Percentiles rank a stretch among this genome's conserved stretches.
Conservation (phyloP, 2,888 invertebrate species). For the Mallateleia sp. region DNA sequence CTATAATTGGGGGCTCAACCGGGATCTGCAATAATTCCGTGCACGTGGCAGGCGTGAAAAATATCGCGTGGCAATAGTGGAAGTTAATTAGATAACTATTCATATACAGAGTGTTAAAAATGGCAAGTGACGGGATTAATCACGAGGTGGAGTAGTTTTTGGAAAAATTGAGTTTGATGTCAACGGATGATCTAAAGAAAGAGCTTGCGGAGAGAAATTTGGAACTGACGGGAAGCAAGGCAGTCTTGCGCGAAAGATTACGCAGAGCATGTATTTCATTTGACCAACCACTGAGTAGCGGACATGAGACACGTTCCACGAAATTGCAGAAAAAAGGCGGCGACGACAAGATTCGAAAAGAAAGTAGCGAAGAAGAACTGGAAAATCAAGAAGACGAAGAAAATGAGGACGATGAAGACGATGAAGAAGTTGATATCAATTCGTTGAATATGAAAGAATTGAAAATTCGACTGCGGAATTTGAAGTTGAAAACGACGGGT, state of each 20-base stretch:
- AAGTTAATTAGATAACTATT: no score
- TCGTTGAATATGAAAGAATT: neutral
- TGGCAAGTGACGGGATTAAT: neutral
- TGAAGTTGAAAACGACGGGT: conserved; percentile 30
- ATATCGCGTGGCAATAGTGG: neutral
- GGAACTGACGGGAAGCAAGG: neutral
- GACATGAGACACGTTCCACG: neutral
- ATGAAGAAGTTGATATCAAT: conserved; percentile 11
- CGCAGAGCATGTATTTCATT: neutral
- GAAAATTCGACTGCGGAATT: neutral
- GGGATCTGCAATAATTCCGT: neutral
- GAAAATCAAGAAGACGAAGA: no score
- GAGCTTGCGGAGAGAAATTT: conserved; percentile 1
- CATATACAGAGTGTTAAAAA: neutral
- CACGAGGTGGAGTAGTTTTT: neutral
- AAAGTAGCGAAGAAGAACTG: no score
- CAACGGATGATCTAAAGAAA: neutral
- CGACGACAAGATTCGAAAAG: neutral
- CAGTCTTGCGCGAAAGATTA: neutral
- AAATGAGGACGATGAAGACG: conserved; percentile 2
- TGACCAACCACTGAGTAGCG: neutral
- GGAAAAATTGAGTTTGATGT: neutral
- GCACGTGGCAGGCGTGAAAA: neutral
- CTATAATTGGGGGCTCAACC: neutral
- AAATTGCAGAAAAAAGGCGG: neutral